Conservation (phyloP, 2,113 vertebrate species). For the Erpornis zantholeuca region DNA sequence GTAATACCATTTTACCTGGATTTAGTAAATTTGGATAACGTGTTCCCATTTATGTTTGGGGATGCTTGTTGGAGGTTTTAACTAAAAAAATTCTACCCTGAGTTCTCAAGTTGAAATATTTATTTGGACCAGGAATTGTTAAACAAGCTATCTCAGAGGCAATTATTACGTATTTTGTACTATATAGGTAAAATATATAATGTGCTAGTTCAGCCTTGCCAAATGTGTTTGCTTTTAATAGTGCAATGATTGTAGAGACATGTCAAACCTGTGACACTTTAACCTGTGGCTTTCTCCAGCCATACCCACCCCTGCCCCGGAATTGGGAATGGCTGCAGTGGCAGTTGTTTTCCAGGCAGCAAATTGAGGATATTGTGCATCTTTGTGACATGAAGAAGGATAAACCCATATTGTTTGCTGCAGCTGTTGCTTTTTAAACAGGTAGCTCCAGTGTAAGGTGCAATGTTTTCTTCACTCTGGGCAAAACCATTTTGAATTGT, state of each 20-base stretch:
- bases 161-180: constrained; percentile 51
- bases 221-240: constrained; percentile 47
- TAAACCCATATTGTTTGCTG: not conserved
- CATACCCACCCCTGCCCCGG: not conserved
- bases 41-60: constrained; percentile 32
- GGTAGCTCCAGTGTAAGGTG: constrained; percentile 29
- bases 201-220: constrained; percentile 60
- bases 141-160: constrained; percentile 39
- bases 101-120: constrained; percentile 29
- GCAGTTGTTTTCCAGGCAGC: constrained; percentile 1
- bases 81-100: constrained; percentile 37
- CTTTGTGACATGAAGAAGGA: constrained; percentile 15
- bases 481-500: constrained; percentile 58
- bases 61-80: constrained; percentile 38
- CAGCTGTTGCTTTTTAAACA: constrained; percentile 2
- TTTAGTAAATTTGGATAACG: constrained; percentile 18
- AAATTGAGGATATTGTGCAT: not conserved
- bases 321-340: not conserved
- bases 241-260: constrained; percentile 60
- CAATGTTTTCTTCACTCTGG: constrained; percentile 47
- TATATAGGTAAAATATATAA: constrained; percentile 39
- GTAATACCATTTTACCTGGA: constrained; percentile 48
- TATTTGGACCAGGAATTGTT: constrained; percentile 59
- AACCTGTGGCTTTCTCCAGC: constrained; percentile 58
- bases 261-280: constrained; percentile 51